Base-by-base conservation (phyloP, 2,888 invertebrate genomes). In the Trissonchulus latispiculum region DNA sequence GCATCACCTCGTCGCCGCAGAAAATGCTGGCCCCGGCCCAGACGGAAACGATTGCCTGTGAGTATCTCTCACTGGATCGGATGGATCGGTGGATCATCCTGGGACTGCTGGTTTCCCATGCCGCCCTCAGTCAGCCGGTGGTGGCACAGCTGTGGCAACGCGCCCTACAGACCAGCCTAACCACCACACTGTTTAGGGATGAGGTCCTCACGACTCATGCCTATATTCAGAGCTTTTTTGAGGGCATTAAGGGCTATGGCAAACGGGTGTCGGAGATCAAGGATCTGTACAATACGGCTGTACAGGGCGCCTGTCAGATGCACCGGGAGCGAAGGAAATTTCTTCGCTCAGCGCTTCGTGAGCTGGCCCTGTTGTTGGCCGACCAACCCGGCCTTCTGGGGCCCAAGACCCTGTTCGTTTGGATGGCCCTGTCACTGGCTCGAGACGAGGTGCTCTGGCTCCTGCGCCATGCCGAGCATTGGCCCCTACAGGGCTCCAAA, bases 311-410 rank as follows among this genome's bases (percentile, higher is more conserved):
- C 82, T 88, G 83, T 0, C 89, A 91, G 75, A 89, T 92, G 81
- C 99, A 99, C 83, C 88, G 96, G 76, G 99, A 99, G 82, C 87
- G 97, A 72, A 88, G 99, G 78, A 96, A 97, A 85, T 99, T 96
- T 84, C 86, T 99, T 75, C 89, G 99, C 73, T 93, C 94, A 1
- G 93, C 96, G 1, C 85, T 99, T 31, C 94, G 95, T 82, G 99
- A 99, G 84, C 85, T 99, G 75, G 92, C 93, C 0, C 87, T 95
- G 1, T 92, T 99, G 79, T 89, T 99, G 82, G 93, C 95, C 28
- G 99, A 99, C 85, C 96, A 99, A 83, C 99, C 99, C 1, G 96
- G 99, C 0, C 86, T 99, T 32, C 85, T 99, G 64, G 99, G 99
- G 0, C 99, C 99, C 0, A 99, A 99, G 83, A 86, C 86, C 79